Percentiles rank a stretch among this genome's conserved stretches.
phyloP scores from a whole-genome alignment of 2,797 vertebrate genomes.

The Coendou prehensilis region DNA sequence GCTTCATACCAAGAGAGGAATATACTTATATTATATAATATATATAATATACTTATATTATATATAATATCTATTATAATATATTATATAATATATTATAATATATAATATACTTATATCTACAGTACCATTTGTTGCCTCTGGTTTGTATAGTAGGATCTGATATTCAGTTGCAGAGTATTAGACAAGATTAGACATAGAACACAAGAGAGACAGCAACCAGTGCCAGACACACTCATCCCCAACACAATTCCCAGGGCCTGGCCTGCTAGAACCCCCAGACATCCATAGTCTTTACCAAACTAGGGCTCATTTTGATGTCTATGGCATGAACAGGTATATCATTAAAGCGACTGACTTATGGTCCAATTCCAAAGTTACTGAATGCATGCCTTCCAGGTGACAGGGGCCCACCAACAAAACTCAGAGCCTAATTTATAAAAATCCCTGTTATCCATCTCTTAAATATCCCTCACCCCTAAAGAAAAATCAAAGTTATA shows the following conservation, averaged over 20 bases:
- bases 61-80: too few species aligned
- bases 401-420: constrained; percentile 21
- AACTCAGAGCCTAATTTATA: not conserved
- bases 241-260: not conserved
- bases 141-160: not conserved
- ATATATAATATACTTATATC: not conserved
- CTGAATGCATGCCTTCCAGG: not conserved
- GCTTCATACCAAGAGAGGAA: constrained; percentile 60
- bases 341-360: constrained; percentile 12
- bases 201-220: constrained; percentile 7
- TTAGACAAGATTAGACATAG: constrained; percentile 44
- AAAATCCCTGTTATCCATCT: not conserved
- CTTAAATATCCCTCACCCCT: not conserved
- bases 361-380: constrained; percentile 38
- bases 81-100: too few species aligned
- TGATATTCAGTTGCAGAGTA: constrained; percentile 24
- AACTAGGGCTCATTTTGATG: constrained; percentile 43
- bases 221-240: not conserved
- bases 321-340: not conserved
- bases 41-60: too few species aligned
- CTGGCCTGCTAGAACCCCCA: not conserved
- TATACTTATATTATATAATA: not conserved
- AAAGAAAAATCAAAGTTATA: constrained; percentile 31
- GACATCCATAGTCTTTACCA: not conserved
- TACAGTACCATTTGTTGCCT: not conserved